Evolutionary conservation across 1,140 invertebrate species (phyloP).

Genomic region (Ceratina calcarata): DNA sequence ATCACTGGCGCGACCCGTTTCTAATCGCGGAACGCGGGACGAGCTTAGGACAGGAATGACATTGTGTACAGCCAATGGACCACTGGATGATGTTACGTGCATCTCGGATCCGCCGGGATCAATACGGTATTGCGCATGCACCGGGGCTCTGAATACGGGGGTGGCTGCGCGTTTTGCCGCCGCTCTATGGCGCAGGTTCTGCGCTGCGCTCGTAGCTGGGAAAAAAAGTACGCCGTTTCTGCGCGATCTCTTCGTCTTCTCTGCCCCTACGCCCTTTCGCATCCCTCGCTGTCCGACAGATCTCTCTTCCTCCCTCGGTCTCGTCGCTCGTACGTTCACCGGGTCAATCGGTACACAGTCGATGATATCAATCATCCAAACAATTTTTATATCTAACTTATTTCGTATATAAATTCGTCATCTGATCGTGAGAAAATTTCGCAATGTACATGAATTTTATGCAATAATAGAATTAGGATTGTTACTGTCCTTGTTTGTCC

Average conservation of each 20-base stretch:
- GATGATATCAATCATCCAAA: not conserved
- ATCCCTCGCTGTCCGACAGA: not conserved
- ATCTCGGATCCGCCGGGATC: slow-evolving; percentile 68
- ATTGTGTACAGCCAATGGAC: slow-evolving; percentile 74
- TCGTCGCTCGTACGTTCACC: not conserved
- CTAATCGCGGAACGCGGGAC: slow-evolving; percentile 34
- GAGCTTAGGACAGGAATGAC: slow-evolving; percentile 62
- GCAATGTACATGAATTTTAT: too few species aligned
- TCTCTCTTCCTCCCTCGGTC: not conserved
- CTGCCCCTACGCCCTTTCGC: slow-evolving; percentile 47
- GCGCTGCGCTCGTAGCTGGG: slow-evolving; percentile 36
- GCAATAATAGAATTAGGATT: too few species aligned
- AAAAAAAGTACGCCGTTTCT: slow-evolving; percentile 42
- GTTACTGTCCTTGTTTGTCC: too few species aligned
- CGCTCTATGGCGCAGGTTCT: slow-evolving; percentile 50
- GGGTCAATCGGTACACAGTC: slow-evolving; percentile 19
- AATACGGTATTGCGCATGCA: slow-evolving; percentile 76
- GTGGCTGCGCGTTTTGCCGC: slow-evolving; percentile 41
- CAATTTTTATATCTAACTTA: too few species aligned
- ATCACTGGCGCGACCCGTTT: slow-evolving; percentile 44
- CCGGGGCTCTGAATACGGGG: slow-evolving; percentile 41
- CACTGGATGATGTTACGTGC: slow-evolving; percentile 71
- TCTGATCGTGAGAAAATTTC: too few species aligned
- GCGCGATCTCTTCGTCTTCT: slow-evolving; percentile 27
- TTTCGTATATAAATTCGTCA: too few species aligned